Evolutionary conservation across 2,888 invertebrate species (phyloP), one percentile per base, ranked within the genome.

Genomic region (Ecdyonurus torrentis): DNA sequence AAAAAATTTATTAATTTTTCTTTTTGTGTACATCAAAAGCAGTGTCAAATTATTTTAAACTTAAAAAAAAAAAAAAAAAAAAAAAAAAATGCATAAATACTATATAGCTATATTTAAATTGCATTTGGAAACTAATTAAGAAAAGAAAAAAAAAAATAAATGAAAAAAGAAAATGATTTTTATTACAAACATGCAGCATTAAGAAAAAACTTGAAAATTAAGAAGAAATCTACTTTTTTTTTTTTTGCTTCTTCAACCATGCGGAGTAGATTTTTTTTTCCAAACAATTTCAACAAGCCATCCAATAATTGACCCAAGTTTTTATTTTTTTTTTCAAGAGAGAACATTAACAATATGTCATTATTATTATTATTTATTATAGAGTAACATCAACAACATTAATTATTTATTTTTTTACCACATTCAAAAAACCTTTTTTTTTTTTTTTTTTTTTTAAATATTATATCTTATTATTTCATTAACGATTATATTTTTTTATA

Each of bases 1-100:
- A n/a, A n/a, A n/a, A n/a, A n/a, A n/a, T n/a, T n/a, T n/a, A n/a
- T n/a, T n/a, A n/a, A n/a, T n/a, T n/a, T n/a, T n/a, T n/a, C n/a
- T n/a, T n/a, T n/a, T n/a, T n/a, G n/a, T n/a, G n/a, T n/a, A n/a
- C n/a, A n/a, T n/a, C n/a, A n/a, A n/a, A n/a, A n/a, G n/a, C n/a
- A n/a, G n/a, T n/a, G n/a, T n/a, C n/a, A n/a, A n/a, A n/a, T n/a
- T n/a, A n/a, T n/a, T 25, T 61, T 63, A 61, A 60, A 62, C 61
- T 59, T 50, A 64, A 59, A 22, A 59, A 64, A 52, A 52, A 61
- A 63, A 25, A 59, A 52, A 60, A 23, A 60, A 52, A 58, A 37
- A 10, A 15, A 58, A 58, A n/a, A 58, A n/a, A 20, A 18, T 2
- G 1, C 1, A 58, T 58, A 58, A 58, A 58, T 22, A 1, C 23